Conservation (phyloP, 2,113 vertebrate genomes). For the mouse (Mus musculus) region GRCm39 chr6:135913501-135914000, state of each 20-base stretch:
- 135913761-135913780: conserved; percentile 64
- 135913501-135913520: too few species aligned
- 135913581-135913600: too few species aligned
- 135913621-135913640: conserved; percentile 32
- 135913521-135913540: not conserved
- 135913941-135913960: not conserved
- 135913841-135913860: not conserved
- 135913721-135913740: conserved; percentile 42
- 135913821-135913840: conserved; percentile 24
- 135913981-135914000: not conserved
- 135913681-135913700: not conserved
- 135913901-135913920: not conserved
- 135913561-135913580: too few species aligned
- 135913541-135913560: too few species aligned
- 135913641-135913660: not conserved
- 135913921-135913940: conserved; percentile 22
- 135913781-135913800: conserved; percentile 3
- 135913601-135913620: not conserved
- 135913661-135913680: not conserved
- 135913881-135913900: conserved; percentile 16
- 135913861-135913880: not conserved
- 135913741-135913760: not conserved
- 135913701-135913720: conserved; percentile 27
- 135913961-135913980: not conserved
- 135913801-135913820: conserved; percentile 31